Conservation (phyloP, 1,140 invertebrate species). For the Coenobita brevimanus region DNA sequence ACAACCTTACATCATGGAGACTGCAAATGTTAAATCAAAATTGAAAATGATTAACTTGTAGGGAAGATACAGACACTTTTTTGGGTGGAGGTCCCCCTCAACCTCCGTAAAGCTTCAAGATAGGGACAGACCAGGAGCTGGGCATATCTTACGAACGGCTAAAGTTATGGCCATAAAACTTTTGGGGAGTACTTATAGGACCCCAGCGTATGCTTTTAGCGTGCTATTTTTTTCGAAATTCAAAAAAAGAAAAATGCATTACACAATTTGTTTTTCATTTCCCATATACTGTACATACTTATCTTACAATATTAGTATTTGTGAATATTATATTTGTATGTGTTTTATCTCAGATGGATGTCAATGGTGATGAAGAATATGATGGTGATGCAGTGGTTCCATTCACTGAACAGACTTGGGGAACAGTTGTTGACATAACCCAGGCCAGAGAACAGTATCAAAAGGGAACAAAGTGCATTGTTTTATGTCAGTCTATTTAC, state of each 20-base stretch:
- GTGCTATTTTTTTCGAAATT: too few relatives aligned
- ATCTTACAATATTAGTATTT: too few relatives aligned
- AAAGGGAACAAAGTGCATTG: background rate
- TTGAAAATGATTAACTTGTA: too few relatives aligned
- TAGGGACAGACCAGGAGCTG: background rate
- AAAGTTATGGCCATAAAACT: background rate
- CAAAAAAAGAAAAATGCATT: too few relatives aligned
- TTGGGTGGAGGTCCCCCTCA: slow-evolving; percentile 1
- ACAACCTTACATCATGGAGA: too few relatives aligned
- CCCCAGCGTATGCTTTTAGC: too few relatives aligned
- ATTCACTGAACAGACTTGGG: background rate
- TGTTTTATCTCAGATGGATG: too few relatives aligned
- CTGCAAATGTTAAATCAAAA: too few relatives aligned
- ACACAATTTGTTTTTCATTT: too few relatives aligned
- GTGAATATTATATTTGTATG: too few relatives aligned
- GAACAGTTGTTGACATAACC: background rate
- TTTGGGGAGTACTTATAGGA: background rate
- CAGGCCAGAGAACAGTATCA: background rate
- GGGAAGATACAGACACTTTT: too few relatives aligned
- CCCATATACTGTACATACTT: too few relatives aligned
- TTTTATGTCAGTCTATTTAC: background rate
- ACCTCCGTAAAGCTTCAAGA: background rate
- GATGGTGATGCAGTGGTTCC: background rate
- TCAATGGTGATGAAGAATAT: background rate
- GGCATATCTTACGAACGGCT: background rate